Percentiles rank a stretch among this genome's conserved stretches.
These are phyloP conservation scores for Dolichotis patagonum DNA, from an alignment of 2,113 vertebrate species.

Conservation along the genomic window DNA sequence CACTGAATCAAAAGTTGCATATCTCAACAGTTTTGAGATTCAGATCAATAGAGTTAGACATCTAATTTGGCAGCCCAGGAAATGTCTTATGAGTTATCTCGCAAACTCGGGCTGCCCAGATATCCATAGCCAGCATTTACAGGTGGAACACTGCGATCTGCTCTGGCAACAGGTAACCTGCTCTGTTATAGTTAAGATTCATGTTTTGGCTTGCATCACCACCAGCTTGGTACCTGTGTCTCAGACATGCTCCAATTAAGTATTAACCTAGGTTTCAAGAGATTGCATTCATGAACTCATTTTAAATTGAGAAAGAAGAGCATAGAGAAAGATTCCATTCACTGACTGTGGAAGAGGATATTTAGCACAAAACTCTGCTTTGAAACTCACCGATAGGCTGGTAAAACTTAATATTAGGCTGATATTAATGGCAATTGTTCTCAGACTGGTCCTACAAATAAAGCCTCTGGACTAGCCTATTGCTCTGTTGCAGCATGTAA, in stretches of 20 bases:
- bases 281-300: too few relatives aligned
- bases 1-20: background rate
- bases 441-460: background rate
- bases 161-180: background rate
- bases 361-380: background rate
- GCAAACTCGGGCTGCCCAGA: background rate
- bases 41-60: background rate
- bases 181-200: background rate
- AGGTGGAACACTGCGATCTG: background rate
- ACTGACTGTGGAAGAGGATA: background rate
- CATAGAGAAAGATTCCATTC: background rate
- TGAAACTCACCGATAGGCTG: too few relatives aligned
- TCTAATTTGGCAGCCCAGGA: background rate
- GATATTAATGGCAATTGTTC: too few relatives aligned
- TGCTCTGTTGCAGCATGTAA: background rate
- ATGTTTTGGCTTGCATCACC: background rate
- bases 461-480: background rate
- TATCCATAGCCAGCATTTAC: background rate
- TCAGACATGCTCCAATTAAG: background rate
- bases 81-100: too few relatives aligned
- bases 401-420: background rate
- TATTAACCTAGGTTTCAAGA: background rate
- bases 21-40: background rate
- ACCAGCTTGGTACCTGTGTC: background rate
- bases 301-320: background rate